Evolutionary conservation across 2,888 invertebrate genomes (phyloP).

Genomic region (Cryptocephalus moraei): DNA sequence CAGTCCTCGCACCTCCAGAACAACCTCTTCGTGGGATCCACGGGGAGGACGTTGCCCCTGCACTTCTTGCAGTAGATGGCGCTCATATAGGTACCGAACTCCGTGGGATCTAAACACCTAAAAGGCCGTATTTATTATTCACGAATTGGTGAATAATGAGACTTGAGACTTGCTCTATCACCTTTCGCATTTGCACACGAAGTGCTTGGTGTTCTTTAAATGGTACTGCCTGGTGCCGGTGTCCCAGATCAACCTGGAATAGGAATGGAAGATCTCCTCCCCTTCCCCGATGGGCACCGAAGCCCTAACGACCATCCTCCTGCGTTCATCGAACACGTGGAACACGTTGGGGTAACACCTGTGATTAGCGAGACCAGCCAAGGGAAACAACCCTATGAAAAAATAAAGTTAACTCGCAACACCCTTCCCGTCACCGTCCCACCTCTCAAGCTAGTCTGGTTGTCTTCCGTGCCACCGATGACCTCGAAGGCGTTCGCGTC

Average conservation of each 20-base stretch:
- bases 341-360: constrained; percentile 57
- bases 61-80: constrained; percentile 34
- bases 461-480: constrained; percentile 34
- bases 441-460: constrained; percentile 38
- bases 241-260: constrained; percentile 58
- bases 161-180: too few species aligned
- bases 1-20: constrained; percentile 54
- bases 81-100: constrained; percentile 43
- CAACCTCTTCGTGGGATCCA: constrained; percentile 43
- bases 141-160: neutral
- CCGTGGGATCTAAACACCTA: constrained; percentile 56
- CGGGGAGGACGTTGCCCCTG: constrained; percentile 46
- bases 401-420: constrained; percentile 37
- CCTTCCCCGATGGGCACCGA: constrained; percentile 48
- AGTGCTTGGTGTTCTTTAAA: constrained; percentile 56
- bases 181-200: constrained; percentile 49
- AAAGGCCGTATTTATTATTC: too few species aligned
- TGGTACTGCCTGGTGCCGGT: constrained; percentile 53
- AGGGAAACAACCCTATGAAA: constrained; percentile 50
- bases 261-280: constrained; percentile 55
- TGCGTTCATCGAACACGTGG: constrained; percentile 48
- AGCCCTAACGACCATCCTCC: constrained; percentile 51
- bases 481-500: constrained; percentile 62
- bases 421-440: neutral
- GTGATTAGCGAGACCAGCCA: constrained; percentile 60